These are phyloP conservation scores for Morpho achilles DNA, from an alignment of 2,888 invertebrate species.

Conservation along the genomic window DNA sequence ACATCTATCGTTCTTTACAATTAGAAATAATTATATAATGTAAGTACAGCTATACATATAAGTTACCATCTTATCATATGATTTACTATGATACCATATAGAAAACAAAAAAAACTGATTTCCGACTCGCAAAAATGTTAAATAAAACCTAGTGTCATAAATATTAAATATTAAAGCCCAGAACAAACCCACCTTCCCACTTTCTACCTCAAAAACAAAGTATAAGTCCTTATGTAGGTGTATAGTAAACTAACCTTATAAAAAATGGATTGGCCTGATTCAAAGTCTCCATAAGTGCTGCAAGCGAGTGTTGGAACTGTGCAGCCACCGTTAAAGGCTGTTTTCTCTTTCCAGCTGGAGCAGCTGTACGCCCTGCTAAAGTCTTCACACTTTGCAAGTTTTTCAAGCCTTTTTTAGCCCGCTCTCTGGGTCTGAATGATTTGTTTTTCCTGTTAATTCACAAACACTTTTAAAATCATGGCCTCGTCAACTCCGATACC, in stretches of 20 bases:
- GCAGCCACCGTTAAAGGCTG: conserved; percentile 96
- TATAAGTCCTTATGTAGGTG: too few species aligned
- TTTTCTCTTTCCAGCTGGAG: conserved; percentile 84
- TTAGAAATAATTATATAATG: too few species aligned
- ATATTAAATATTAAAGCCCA: too few species aligned
- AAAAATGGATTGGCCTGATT: conserved; percentile 85
- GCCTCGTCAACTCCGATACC: conserved; percentile 22
- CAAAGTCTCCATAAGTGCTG: conserved; percentile 94
- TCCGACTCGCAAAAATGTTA: too few species aligned
- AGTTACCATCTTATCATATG: too few species aligned
- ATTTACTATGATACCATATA: too few species aligned
- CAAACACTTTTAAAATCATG: conserved; percentile 15
- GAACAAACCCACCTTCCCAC: too few species aligned
- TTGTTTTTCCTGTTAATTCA: conserved; percentile 88
- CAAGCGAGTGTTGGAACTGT: conserved; percentile 96
- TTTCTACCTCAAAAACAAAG: too few species aligned
- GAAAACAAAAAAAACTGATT: too few species aligned
- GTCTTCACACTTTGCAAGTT: conserved; percentile 96
- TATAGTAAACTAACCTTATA: conserved; percentile 53
- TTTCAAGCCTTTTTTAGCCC: conserved; percentile 92
- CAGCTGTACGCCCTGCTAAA: conserved; percentile 86
- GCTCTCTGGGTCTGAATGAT: conserved; percentile 92
- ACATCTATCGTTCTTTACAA: too few species aligned
- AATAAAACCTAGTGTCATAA: too few species aligned
- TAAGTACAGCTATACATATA: too few species aligned